Evolutionary conservation across 2,888 invertebrate genomes (phyloP), one percentile per base, ranked within the genome.

Genomic region (Cephus spinipes): DNA sequence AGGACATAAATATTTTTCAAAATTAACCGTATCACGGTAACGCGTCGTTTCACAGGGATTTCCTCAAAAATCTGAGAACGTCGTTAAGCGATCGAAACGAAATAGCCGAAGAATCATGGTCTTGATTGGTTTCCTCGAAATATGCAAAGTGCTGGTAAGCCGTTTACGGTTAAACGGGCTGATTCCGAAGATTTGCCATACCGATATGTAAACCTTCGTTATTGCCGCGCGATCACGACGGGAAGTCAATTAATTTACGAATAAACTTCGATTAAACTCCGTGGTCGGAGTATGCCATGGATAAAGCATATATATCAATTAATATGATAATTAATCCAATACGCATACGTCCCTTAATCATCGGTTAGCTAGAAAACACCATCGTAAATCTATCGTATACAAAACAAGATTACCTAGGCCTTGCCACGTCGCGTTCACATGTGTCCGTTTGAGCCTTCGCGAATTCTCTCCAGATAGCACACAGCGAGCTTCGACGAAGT

Each of bases 301-400:
- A 55, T 55, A 55, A 23, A 55, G 40, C 40, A 55, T 55, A 55
- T 55, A 81, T 80, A 78, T 83, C 86, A 86, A 86, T 89, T 86
- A 87, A 87, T 87, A 87, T 85, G 89, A 87, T 87, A 87, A 89
- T 88, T 85, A 86, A 86, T 87, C 87, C 85, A 76, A 83, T 83
- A 79, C 83, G 84, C 82, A 83, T 84, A 78, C 71, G 30, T 71
- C 83, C 79, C 83, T 83, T 69, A 80, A 82, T 76, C 82, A 81
- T 81, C 77, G 69, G 81, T 55, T 74, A 55, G 73, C 78, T 77
- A 79, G 78, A 76, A 78, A 81, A 80, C 81, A 83, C 78, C 85
- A 84, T 86, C 79, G 82, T 81, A 83, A 79, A 83, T 83, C 81
- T 77, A 55, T 76, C 71, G 76, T 12, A 32, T 32, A 32, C 73